phyloP scores from a whole-genome alignment of 2,797 vertebrate species.

The Sebastes oblongus region DNA sequence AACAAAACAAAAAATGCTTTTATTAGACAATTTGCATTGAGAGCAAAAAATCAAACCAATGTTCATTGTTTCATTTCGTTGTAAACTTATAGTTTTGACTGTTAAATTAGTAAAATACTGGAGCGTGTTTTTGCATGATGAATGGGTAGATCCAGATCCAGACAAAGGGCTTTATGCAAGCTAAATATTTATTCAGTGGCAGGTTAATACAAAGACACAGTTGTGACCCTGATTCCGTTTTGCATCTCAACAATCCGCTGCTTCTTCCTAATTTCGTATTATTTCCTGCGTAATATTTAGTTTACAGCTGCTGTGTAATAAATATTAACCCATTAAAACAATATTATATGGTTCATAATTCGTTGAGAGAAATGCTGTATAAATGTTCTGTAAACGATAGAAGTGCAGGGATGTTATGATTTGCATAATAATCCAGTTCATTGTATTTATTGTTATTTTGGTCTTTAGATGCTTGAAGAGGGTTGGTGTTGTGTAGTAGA shows the following conservation, averaged over 20 bases:
- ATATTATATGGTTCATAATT: neutral
- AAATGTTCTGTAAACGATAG: neutral
- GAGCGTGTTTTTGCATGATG: constrained; percentile 1
- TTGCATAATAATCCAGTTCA: constrained; percentile 37
- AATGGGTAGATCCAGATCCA: constrained; percentile 8
- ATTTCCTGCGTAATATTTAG: constrained; percentile 60
- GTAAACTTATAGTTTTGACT: neutral
- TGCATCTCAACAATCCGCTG: constrained; percentile 43
- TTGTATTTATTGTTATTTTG: constrained; percentile 28
- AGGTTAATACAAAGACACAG: constrained; percentile 52
- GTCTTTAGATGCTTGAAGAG: neutral
- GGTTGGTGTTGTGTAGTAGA: neutral
- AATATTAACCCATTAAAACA: constrained; percentile 28
- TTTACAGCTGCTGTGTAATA: constrained; percentile 52
- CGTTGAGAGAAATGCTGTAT: neutral
- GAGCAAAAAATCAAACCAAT: neutral
- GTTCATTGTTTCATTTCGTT: neutral
- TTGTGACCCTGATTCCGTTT: constrained; percentile 59
- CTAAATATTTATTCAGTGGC: constrained; percentile 72
- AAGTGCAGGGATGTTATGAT: neutral
- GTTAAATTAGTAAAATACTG: neutral
- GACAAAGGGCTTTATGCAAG: constrained; percentile 54
- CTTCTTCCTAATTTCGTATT: constrained; percentile 51
- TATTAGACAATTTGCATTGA: neutral
- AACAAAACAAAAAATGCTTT: neutral